A percentile compares a stretch with the other conserved stretches of the same genome.
Conservation (phyloP, 2,797 vertebrate species). For the Acanthurus tractus region DNA sequence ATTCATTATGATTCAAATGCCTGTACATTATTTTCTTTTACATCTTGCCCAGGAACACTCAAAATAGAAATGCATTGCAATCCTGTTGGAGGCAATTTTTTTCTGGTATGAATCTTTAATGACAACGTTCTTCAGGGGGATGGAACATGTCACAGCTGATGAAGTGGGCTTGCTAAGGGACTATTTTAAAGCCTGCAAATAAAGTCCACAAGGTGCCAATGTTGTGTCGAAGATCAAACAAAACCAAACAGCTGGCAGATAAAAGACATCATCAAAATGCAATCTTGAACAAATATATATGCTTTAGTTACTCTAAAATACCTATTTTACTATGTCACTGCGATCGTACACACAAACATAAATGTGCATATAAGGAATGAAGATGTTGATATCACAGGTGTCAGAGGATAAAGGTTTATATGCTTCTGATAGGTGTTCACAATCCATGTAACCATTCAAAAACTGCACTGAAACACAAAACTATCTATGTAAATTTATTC, state of each 20-base stretch:
- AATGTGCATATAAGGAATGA: constrained; percentile 44
- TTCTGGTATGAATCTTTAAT: constrained; percentile 82
- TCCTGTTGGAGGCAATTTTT: constrained; percentile 60
- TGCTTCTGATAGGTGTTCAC: constrained; percentile 31
- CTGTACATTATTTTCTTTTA: constrained; percentile 42
- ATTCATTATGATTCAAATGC: constrained; percentile 52
- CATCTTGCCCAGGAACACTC: constrained; percentile 31
- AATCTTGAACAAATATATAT: constrained; percentile 51
- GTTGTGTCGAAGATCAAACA: constrained; percentile 24
- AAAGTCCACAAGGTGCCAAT: constrained; percentile 31
- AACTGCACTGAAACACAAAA: constrained; percentile 44
- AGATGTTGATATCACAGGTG: constrained; percentile 28
- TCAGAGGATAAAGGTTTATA: constrained; percentile 38
- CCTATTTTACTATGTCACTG: constrained; percentile 29
- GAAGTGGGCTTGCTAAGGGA: constrained; percentile 47
- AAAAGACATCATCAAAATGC: constrained; percentile 49
- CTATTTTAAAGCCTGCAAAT: constrained; percentile 59
- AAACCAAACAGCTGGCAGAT: constrained; percentile 43
- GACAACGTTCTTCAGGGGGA: constrained; percentile 67
- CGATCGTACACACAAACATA: constrained; percentile 43
- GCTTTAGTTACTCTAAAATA: constrained; percentile 40
- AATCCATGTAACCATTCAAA: constrained; percentile 36
- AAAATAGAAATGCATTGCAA: constrained; percentile 50
- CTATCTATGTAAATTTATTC: constrained; percentile 48
- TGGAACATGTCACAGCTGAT: constrained; percentile 57